Base-by-base conservation (phyloP, 2,113 vertebrate genomes). In the Pteruthius melanotis region DNA sequence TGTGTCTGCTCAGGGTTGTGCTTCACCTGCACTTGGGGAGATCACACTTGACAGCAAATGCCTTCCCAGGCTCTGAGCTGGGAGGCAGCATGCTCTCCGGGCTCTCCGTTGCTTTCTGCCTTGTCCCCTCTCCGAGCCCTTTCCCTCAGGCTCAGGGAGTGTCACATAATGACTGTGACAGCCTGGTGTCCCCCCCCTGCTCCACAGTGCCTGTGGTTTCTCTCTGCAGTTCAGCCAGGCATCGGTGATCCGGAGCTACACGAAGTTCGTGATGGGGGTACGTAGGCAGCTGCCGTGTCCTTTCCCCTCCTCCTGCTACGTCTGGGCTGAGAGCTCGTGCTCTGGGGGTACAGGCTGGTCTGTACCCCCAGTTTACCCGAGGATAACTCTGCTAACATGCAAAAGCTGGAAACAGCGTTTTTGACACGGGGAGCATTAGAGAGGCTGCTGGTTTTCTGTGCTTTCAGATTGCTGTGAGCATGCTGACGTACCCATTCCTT, bases 211-310 rank as follows among this genome's bases (percentile, higher is more conserved):
- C 6, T 72, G 27, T 77, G 80, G 10, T 91, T 92, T 97, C 79
- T 96, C 76, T 91, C 84, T 84, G 22, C 98, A 99, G 99, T 99
- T 99, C 97, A 99, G 97, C 95, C 99, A 99, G 91, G 98, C 98
- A 4, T 98, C 98, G 6, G 98, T 98, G 80, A 98, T 99, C 47
- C 98, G 98, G 76, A 99, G 98, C 97, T 99, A 99, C 97, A 99
- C 99, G 2, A 99, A 99, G 85, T 99, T 99, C 37, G 98, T 99
- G 76, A 99, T 99, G 98, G 98, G 98, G 81, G 99, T 99, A 97
- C 21, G 99, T 98, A 47, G 33, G 23, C 69, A 66, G 13, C 59
- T 27, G 47, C 71, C 3, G 0, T 4, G 7, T 59, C 65, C 3
- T 20, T 47, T 30, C 59, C 57, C 28, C 57, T 82, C 60, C 44